Conservation (phyloP, 1,140 invertebrate species). For the Dryas iulia region DNA sequence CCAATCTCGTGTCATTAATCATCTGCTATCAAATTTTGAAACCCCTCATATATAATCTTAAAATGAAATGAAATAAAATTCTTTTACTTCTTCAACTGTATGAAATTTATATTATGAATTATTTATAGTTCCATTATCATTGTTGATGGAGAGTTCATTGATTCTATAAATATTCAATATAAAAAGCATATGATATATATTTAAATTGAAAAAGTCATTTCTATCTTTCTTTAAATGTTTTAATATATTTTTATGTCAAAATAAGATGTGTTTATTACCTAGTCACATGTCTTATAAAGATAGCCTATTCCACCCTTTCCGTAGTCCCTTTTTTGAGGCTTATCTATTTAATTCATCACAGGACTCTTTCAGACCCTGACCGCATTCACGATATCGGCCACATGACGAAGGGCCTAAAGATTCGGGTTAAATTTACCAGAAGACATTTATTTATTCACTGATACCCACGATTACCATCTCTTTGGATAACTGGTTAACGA, state of each 20-base stretch:
- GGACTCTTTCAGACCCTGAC: constrained; percentile 72
- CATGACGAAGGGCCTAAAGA: constrained; percentile 65
- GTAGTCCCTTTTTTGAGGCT: constrained; percentile 64
- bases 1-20: constrained; percentile 67
- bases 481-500: constrained; percentile 41
- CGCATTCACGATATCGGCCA: constrained; percentile 74
- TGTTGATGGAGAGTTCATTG: neutral
- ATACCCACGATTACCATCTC: constrained; percentile 66
- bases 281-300: constrained; percentile 33
- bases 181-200: neutral
- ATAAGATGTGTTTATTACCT: constrained; percentile 14
- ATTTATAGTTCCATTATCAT: neutral
- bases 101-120: neutral
- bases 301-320: constrained; percentile 48
- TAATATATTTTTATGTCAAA: neutral
- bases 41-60: constrained; percentile 29
- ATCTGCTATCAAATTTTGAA: constrained; percentile 60
- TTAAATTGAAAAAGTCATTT: neutral
- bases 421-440: constrained; percentile 78
- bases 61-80: constrained; percentile 4
- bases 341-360: constrained; percentile 79
- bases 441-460: constrained; percentile 76
- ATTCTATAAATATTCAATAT: neutral
- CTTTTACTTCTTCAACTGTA: neutral
- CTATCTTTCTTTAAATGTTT: neutral